Evolutionary conservation across 2,888 invertebrate genomes (phyloP).

Genomic region (Cordylochernes scorpioides): DNA sequence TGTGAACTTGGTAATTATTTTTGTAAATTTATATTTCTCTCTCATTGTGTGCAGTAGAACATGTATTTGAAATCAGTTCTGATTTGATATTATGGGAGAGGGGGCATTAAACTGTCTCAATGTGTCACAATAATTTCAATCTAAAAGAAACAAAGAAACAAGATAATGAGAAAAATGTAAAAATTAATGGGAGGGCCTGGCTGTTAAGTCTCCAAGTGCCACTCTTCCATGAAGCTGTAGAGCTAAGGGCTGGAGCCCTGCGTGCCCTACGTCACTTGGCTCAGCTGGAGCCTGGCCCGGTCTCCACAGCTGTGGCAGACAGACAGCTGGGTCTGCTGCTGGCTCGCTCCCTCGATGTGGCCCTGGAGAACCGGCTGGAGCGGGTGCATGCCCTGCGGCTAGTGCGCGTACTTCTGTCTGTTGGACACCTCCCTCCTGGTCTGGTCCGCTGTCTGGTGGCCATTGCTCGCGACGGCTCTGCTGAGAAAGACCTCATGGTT

Average conservation of each 20-base stretch:
- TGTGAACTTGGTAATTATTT: conserved; percentile 52
- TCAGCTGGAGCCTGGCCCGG: too few relatives aligned
- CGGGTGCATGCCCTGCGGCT: conserved; percentile 68
- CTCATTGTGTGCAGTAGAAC: too few relatives aligned
- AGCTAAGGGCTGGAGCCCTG: conserved; percentile 62
- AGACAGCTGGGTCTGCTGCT: conserved; percentile 59
- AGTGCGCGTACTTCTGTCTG: conserved; percentile 38
- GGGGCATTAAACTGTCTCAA: too few relatives aligned
- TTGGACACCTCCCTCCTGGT: conserved; percentile 40
- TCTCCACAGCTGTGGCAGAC: too few relatives aligned
- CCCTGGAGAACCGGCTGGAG: conserved; percentile 50
- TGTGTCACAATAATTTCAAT: too few relatives aligned
- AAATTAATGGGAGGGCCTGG: too few relatives aligned
- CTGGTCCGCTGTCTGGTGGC: conserved; percentile 53
- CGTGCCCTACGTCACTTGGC: conserved; percentile 61
- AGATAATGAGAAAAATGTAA: too few relatives aligned
- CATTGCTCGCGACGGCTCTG: conserved; percentile 46
- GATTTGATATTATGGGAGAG: too few relatives aligned
- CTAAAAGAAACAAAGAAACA: too few relatives aligned
- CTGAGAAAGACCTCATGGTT: conserved; percentile 53
- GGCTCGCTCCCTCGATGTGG: conserved; percentile 60
- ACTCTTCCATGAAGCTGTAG: conserved; percentile 57
- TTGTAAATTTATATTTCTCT: too few relatives aligned
- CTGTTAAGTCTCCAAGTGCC: conserved; percentile 66
- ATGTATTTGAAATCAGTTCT: too few relatives aligned